Evolutionary conservation across 2,113 vertebrate species (phyloP), one percentile per base, ranked within the genome.

Genomic region (Phainopepla nitens): DNA sequence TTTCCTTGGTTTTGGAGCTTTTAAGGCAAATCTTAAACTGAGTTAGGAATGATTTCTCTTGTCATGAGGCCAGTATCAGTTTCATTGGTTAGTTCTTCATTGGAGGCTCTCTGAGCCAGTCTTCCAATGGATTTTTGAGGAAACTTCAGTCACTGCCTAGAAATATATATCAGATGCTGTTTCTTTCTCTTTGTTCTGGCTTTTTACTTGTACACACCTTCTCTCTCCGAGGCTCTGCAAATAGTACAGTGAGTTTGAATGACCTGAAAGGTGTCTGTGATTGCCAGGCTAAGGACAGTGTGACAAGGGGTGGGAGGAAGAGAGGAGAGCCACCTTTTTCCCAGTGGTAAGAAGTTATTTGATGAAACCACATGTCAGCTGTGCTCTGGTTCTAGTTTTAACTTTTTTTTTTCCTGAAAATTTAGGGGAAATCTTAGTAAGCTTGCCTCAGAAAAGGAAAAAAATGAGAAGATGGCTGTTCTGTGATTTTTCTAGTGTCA

Each of bases 381-480:
- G 9, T 24, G 25, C 10, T 45, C 60, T 90, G 9, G 1, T 50
- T 85, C 44, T 58, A 25, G 3, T 17, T 83, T 80, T 61, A 10
- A 13, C 33, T 60, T 77, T 13, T 29, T 4, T 45, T 58, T 65
- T 60, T 39, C 42, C 44, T 44, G n/a, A 60, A 76, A 41, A n/a
- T 51, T 16, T 15, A 51, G 5, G 15, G 16, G 17, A 2, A 18
- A 62, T 45, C 13, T 13, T 51, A 33, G 4, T 18, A 44, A 92
- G 3, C 4, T 49, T 44, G 14, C 11, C 6, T 14, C 9, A 39
- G 41, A 19, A 44, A 35, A 41, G 21, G 2, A 1, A 13, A 16
- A 9, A 9, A 18, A 0, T n/a, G 10, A 42, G 2, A n/a, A 27
- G 2, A 6, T 39, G 9, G 6, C 5, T 21, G 2, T 62, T 82